Percentiles rank a stretch among this genome's conserved stretches.
These are phyloP conservation scores for Lamellibrachia satsuma DNA, from an alignment of 2,888 invertebrate species.

Conservation along the genomic window DNA sequence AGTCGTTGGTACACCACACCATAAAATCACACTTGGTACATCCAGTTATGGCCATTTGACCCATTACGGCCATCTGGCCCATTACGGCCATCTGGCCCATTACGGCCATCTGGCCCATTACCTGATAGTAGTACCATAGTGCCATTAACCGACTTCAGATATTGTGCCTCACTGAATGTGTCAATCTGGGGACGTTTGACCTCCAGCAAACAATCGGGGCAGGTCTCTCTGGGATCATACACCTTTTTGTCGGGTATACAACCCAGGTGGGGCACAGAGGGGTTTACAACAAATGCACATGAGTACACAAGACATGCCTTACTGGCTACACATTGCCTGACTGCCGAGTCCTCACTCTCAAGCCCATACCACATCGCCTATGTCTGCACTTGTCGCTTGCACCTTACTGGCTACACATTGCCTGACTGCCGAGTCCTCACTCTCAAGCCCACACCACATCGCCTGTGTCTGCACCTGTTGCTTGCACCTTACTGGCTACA, in stretches of 20 bases:
- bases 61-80: neutral
- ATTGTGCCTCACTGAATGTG: too few relatives aligned
- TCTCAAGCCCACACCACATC: neutral
- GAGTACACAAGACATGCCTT: neutral
- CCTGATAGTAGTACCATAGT: neutral
- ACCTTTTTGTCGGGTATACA: too few relatives aligned
- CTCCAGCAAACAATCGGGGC: too few relatives aligned
- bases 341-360: too few relatives aligned
- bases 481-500: neutral
- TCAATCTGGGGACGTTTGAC: too few relatives aligned
- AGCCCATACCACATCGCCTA: neutral
- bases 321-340: neutral
- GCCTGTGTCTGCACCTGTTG: neutral
- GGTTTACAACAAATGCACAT: neutral
- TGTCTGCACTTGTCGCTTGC: neutral
- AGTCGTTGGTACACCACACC: neutral
- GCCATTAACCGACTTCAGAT: too few relatives aligned
- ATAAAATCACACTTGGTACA: neutral
- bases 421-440: too few relatives aligned
- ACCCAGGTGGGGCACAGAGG: too few relatives aligned
- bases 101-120: neutral
- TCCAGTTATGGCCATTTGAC: neutral
- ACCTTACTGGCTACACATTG: neutral
- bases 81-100: neutral
- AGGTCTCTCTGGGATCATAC: too few relatives aligned